A percentile compares a stretch with the other conserved stretches of the same genome.
Evolutionary conservation across 35 echinoderm and acorn worm species (phyloP).

Genomic region (Heliocidaris erythrogramma): DNA sequence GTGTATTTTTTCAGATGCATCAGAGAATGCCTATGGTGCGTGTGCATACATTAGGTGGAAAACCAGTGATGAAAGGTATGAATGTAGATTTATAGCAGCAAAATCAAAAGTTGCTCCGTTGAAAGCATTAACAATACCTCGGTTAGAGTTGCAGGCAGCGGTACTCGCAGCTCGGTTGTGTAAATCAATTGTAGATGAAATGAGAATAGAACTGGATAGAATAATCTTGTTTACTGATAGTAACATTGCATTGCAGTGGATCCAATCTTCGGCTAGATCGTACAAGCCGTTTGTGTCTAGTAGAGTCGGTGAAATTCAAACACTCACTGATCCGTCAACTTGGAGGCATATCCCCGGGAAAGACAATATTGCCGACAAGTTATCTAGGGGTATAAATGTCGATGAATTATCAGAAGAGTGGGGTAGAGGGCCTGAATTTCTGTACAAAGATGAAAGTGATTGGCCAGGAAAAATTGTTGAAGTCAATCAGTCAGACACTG

Average conservation of each 20-base stretch:
- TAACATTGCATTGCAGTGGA: constrained; percentile 61
- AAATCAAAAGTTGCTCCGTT: constrained; percentile 75
- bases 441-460: constrained; percentile 52
- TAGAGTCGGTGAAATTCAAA: constrained; percentile 77
- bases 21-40: constrained; percentile 65
- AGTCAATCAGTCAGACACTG: too few relatives aligned
- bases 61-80: constrained; percentile 44
- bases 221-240: constrained; percentile 66
- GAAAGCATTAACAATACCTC: constrained; percentile 45
- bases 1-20: constrained; percentile 73
- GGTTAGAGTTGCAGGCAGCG: constrained; percentile 59
- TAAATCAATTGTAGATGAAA: constrained; percentile 28
- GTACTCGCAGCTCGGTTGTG: constrained; percentile 47
- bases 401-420: constrained; percentile 47
- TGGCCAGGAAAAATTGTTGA: constrained; percentile 63
- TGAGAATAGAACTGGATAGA: constrained; percentile 6
- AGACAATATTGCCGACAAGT: constrained; percentile 68
- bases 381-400: constrained; percentile 67
- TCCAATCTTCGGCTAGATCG: constrained; percentile 51
- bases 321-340: constrained; percentile 51
- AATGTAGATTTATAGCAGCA: constrained; percentile 60
- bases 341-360: constrained; percentile 60
- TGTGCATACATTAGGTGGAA: too few relatives aligned
- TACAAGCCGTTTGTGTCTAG: constrained; percentile 73
- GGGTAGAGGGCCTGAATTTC: constrained; percentile 63